Evolutionary conservation across 1,140 invertebrate genomes (phyloP).

Genomic region (Leptinotarsa lineolata): DNA sequence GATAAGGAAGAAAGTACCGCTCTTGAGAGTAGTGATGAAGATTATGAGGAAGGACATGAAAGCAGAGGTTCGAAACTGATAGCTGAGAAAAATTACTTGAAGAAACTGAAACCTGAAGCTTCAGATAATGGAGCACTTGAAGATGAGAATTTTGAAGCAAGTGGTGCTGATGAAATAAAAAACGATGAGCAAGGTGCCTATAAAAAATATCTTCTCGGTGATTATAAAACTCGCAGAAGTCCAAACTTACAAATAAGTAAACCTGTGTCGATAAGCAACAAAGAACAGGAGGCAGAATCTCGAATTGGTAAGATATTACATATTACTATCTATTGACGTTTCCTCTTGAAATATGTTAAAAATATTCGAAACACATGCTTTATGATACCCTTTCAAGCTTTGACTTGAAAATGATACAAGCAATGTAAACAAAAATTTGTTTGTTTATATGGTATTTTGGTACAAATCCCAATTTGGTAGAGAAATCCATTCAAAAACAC

Average conservation of each 20-base stretch:
- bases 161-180: background rate
- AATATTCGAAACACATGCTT: background rate
- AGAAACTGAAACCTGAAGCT: background rate
- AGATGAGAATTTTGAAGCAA: background rate
- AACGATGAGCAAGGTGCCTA: background rate
- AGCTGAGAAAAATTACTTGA: background rate
- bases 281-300: background rate
- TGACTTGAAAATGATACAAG: too few relatives aligned
- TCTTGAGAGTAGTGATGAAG: background rate
- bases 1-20: too few relatives aligned
- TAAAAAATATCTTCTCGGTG: slow-evolving; percentile 11
- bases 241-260: background rate
- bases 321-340: background rate
- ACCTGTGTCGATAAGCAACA: background rate
- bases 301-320: background rate
- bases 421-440: too few relatives aligned
- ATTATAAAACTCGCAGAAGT: background rate
- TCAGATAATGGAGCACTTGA: background rate
- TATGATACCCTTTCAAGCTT: too few relatives aligned
- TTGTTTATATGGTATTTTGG: too few relatives aligned
- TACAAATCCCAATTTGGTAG: too few relatives aligned
- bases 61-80: background rate
- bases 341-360: background rate
- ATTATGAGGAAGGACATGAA: background rate
- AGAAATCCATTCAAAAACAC: too few relatives aligned